phyloP scores from a whole-genome alignment of 2,888 invertebrate species.

The Tanypteryx hageni region DNA sequence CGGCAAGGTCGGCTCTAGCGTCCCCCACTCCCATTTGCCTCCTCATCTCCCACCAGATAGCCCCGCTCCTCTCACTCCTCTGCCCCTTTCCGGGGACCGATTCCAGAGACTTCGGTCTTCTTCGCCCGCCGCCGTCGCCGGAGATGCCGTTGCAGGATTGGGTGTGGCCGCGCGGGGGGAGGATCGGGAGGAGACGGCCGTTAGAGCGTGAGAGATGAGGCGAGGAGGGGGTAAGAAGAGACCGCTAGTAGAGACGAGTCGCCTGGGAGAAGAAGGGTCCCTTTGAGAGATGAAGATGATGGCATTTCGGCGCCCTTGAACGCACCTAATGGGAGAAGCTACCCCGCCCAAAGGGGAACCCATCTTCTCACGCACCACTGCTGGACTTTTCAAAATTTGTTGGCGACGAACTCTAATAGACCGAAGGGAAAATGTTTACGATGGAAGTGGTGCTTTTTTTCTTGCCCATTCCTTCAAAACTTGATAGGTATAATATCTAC shows the following conservation, averaged over 20 bases:
- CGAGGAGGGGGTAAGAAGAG: not conserved
- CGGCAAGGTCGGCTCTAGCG: not conserved
- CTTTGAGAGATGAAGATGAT: not conserved
- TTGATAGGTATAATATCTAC: no score
- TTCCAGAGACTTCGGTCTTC: not conserved
- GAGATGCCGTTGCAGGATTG: conserved; percentile 65
- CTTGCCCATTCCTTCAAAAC: not conserved
- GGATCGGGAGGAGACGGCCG: conserved; percentile 53
- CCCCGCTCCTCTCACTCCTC: not conserved
- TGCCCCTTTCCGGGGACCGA: not conserved
- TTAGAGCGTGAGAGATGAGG: conserved; percentile 41
- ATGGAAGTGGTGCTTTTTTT: not conserved
- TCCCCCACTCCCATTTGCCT: no score
- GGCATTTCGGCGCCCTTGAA: conserved; percentile 38
- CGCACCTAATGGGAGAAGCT: not conserved
- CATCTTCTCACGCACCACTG: not conserved
- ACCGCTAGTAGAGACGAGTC: not conserved
- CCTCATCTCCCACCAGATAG: conserved; percentile 3
- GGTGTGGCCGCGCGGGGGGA: conserved; percentile 61
- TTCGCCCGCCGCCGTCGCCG: not conserved
- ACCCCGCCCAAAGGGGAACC: conserved; percentile 16
- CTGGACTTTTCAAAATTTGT: not conserved
- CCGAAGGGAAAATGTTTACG: not conserved
- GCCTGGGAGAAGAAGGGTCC: not conserved
- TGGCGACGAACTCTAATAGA: not conserved